Conservation (phyloP, 2,113 vertebrate genomes). For the Paralichthys olivaceus region DNA sequence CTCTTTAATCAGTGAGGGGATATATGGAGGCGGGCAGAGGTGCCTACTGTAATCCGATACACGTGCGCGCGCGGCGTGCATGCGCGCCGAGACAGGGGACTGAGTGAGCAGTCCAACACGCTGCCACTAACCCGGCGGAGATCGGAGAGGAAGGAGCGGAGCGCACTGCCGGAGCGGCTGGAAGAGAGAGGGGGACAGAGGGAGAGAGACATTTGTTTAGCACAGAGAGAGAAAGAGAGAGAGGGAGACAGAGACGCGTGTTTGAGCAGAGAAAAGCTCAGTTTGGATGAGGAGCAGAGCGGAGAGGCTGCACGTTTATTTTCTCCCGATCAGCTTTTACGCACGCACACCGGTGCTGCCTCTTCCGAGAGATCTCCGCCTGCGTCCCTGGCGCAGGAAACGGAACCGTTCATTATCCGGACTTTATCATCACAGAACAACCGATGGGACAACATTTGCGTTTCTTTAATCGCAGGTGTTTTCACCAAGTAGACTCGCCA, state of each 20-base stretch:
- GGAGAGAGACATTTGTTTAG: neutral
- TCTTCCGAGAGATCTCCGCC: conserved; percentile 8
- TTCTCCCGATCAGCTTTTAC: conserved; percentile 56
- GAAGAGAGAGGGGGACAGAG: conserved; percentile 12
- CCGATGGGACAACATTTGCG: neutral
- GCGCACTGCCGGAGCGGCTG: conserved; percentile 29
- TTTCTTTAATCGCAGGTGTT: conserved; percentile 12
- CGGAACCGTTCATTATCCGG: conserved; percentile 6
- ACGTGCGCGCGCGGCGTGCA: conserved; percentile 70
- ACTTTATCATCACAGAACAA: neutral
- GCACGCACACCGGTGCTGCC: conserved; percentile 47
- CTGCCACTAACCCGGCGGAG: conserved; percentile 68
- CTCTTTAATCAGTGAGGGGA: conserved; percentile 87
- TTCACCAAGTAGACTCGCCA: conserved; percentile 21
- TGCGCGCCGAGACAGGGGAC: conserved; percentile 52
- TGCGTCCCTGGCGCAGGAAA: conserved; percentile 26
- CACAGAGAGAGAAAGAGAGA: conserved; percentile 14
- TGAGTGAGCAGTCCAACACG: conserved; percentile 55
- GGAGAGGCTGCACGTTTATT: conserved; percentile 32
- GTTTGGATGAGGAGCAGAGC: conserved; percentile 44
- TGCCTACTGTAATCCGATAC: conserved; percentile 91
- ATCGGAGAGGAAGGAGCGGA: conserved; percentile 62
- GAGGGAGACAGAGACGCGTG: conserved; percentile 19
- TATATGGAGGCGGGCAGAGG: conserved; percentile 87
- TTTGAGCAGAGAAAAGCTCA: conserved; percentile 37